Percentiles rank a stretch among this genome's conserved stretches.
phyloP scores from a whole-genome alignment of 2,113 vertebrate genomes.

The Clarias batrachus region DNA sequence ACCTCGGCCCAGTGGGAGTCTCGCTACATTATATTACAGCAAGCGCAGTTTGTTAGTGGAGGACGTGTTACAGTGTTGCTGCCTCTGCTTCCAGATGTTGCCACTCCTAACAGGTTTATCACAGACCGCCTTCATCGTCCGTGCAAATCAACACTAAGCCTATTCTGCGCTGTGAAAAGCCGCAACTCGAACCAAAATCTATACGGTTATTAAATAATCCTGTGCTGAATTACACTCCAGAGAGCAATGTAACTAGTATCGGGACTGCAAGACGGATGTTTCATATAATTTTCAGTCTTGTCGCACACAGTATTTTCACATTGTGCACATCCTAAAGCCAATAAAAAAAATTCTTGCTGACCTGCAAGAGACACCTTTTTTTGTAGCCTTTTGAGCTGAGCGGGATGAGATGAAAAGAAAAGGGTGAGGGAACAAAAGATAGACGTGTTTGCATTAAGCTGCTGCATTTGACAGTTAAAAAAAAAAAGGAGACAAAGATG shows the following conservation, averaged over 20 bases:
- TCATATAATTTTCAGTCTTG: not conserved
- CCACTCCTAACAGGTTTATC: not conserved
- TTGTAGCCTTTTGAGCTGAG: not conserved
- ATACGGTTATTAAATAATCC: not conserved
- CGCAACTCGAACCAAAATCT: not conserved
- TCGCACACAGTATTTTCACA: not conserved
- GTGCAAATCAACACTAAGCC: not conserved
- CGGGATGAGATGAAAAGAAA: no score
- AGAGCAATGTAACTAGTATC: not conserved
- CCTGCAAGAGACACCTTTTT: not conserved
- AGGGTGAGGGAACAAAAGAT: not conserved
- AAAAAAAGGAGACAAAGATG: constrained; percentile 59
- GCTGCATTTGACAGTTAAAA: not conserved
- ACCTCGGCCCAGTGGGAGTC: not conserved
- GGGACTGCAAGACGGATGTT: not conserved
- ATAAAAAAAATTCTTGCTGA: not conserved
- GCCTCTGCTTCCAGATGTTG: no score
- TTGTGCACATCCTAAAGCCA: not conserved
- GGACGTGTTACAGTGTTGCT: not conserved
- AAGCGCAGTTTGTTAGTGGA: not conserved
- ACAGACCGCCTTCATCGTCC: not conserved
- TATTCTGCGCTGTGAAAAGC: not conserved
- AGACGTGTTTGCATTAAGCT: not conserved
- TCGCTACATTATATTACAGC: not conserved
- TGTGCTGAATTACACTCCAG: not conserved